Conservation (phyloP, 2,888 invertebrate species). For the Spatulosminthurus flaviceps region DNA sequence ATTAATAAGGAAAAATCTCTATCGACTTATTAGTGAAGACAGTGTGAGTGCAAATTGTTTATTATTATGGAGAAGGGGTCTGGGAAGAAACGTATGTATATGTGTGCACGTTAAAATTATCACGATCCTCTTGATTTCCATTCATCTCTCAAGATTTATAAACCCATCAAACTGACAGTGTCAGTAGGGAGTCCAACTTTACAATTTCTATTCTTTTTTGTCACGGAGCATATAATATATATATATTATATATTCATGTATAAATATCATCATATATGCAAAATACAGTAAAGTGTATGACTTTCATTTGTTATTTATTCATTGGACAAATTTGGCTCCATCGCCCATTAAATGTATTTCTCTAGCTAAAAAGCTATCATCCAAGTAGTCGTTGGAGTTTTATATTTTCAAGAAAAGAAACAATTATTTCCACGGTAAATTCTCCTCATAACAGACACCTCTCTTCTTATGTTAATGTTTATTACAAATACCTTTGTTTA, state of each 20-base stretch:
- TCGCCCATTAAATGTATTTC: too few relatives aligned
- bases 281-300: too few relatives aligned
- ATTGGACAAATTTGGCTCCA: constrained; percentile 1
- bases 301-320: constrained; percentile 18
- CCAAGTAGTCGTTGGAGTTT: too few relatives aligned
- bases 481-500: too few relatives aligned
- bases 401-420: too few relatives aligned
- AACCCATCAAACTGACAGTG: constrained; percentile 39
- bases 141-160: constrained; percentile 31
- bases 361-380: too few relatives aligned
- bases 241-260: constrained; percentile 2
- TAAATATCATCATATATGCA: neutral
- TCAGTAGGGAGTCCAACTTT: constrained; percentile 19
- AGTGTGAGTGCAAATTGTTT: neutral
- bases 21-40: constrained; percentile 6
- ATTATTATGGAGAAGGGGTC: neutral
- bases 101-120: constrained; percentile 7
- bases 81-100: too few relatives aligned
- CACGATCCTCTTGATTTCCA: constrained; percentile 6
- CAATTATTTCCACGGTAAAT: too few relatives aligned
- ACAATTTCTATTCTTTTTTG: neutral
- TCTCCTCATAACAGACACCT: too few relatives aligned
- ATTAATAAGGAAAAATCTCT: neutral
- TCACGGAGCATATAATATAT: neutral
- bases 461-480: too few relatives aligned